phyloP scores from a whole-genome alignment of 2,797 vertebrate species.

The Eulemur rubriventer region DNA sequence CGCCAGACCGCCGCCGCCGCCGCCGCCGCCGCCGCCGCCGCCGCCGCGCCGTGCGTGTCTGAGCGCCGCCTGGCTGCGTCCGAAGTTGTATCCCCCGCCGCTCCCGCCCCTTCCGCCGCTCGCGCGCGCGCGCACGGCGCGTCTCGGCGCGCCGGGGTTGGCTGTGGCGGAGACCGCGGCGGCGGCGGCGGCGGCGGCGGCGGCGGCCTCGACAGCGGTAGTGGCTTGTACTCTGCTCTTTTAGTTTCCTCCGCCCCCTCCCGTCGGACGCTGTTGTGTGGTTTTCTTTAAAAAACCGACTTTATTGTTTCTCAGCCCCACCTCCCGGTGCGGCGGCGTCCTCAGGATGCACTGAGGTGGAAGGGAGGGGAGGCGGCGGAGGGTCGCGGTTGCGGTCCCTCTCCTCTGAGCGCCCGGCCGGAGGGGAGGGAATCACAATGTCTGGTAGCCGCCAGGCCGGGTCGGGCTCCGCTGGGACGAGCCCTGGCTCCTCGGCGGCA shows the following conservation, averaged over 20 bases:
- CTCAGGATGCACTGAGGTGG: conserved; percentile 76
- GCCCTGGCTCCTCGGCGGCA: conserved; percentile 79
- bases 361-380: conserved; percentile 61
- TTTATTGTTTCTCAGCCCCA: conserved; percentile 78
- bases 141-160: conserved; percentile 58
- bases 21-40: no score
- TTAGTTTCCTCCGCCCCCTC: conserved; percentile 67
- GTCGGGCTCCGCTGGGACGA: conserved; percentile 75
- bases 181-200: conserved; percentile 24
- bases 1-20: not conserved
- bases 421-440: conserved; percentile 80
- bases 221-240: not conserved
- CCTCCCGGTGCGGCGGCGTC: conserved; percentile 58
- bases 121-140: conserved; percentile 24
- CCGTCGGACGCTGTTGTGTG: conserved; percentile 40
- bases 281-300: conserved; percentile 49
- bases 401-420: conserved; percentile 64
- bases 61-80: not conserved
- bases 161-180: conserved; percentile 41
- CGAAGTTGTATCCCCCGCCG: not conserved
- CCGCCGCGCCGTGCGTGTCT: accelerated
- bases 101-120: conserved; percentile 72
- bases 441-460: conserved; percentile 83
- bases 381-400: conserved; percentile 52
- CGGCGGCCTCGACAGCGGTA: conserved; percentile 2